Evolutionary conservation across 2,113 vertebrate genomes (phyloP).

Genomic region (Gorilla gorilla): DNA sequence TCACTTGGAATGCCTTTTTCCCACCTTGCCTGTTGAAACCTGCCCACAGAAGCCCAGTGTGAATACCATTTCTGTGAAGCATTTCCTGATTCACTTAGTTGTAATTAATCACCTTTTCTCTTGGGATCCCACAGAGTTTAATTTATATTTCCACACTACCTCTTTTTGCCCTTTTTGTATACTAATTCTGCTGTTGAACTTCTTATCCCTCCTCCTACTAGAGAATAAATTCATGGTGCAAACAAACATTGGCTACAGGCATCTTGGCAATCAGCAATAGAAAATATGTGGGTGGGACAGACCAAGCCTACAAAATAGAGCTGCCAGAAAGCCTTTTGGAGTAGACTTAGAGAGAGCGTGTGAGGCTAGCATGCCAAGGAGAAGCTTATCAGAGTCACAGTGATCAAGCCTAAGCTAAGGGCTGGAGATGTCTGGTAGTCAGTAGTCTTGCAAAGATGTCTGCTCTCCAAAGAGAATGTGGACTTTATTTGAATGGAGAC

Average conservation of each 20-base stretch:
- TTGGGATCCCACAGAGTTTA: constrained; percentile 4
- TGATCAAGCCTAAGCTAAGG: not conserved
- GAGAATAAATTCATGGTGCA: not conserved
- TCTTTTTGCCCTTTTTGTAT: not conserved
- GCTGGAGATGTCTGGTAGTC: not conserved
- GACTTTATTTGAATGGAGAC: not conserved
- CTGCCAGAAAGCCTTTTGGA: not conserved
- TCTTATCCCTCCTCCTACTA: not conserved
- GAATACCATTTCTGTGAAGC: constrained; percentile 32
- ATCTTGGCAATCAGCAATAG: not conserved
- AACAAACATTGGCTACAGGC: not conserved
- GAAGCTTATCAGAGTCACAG: not conserved
- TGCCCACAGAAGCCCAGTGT: not conserved
- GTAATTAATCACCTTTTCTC: constrained; percentile 41
- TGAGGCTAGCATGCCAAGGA: not conserved
- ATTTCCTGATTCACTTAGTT: constrained; percentile 41
- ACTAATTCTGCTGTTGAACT: not conserved
- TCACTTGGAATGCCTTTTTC: not conserved
- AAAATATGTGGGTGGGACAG: not conserved
- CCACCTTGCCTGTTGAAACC: not conserved
- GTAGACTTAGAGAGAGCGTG: not conserved
- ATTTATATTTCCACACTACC: constrained; percentile 38
- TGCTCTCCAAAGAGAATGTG: not conserved
- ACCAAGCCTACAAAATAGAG: not conserved
- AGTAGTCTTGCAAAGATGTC: not conserved